Base-by-base conservation (phyloP, 2,888 invertebrate species). In the Carterocephalus palaemon region DNA sequence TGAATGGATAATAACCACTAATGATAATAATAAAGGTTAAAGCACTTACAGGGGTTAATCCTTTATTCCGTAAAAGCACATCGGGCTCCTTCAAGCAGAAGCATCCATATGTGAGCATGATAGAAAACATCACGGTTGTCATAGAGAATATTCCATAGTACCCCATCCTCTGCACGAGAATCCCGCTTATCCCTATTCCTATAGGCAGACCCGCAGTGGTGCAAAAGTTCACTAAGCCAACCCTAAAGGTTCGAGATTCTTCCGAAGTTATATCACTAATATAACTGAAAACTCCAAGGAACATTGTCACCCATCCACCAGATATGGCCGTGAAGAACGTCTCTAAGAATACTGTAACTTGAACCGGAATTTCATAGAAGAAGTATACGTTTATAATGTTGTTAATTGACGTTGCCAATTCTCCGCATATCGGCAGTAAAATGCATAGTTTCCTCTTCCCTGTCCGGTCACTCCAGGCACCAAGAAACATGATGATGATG, bases 41-140 rank as follows among this genome's bases (percentile, higher is more conserved):
- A 17, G 3, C 45, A 81, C 84, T 78, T 62, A 85, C 84, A 54
- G 64, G 65, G 6, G 78, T 72, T 1, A 69, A 43, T 12, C 79
- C 82, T 59, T 70, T 79, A 1, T 74, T 70, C 39, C 53, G 58
- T 0, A 84, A 67, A 60, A 75, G 72, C 2, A 70, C 54, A 23
- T 88, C 89, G 10, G 90, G 89, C 62, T 95, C 95, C 46, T 91
- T 89, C 51, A 95, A 87, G 41, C 89, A 89, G 47, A 91, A 89
- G 29, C 90, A 81, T 0, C 94, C 94, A 57, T 95, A 95, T 24
- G 90, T 62, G 38, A 95, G 89, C 24, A 93, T 91, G 28, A 93
- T 60, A 3, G 91, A 57, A 33, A 89, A 81, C 57, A 84, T 51
- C 1, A 56, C 55, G 2, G 71, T 60, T 0, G 85, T 85, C 60